These are phyloP conservation scores for Nomia melanderi DNA, from an alignment of 1,140 invertebrate species.

Conservation along the genomic window DNA sequence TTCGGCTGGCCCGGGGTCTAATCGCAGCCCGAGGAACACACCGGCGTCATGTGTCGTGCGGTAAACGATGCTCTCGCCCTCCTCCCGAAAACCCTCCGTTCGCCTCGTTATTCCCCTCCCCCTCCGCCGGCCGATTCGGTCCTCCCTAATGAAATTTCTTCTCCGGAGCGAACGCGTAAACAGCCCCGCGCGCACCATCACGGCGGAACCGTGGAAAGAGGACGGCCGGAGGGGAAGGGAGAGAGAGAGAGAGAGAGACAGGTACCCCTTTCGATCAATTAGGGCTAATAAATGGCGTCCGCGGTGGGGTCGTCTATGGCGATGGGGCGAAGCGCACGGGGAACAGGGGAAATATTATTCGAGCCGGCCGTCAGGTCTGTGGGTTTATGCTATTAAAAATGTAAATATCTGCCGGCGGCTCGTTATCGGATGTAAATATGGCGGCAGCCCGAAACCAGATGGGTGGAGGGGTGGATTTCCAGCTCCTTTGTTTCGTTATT, in stretches of 20 bases:
- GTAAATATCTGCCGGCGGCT: slow-evolving; percentile 80
- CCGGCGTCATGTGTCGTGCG: slow-evolving; percentile 65
- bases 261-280: slow-evolving; percentile 77
- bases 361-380: slow-evolving; percentile 66
- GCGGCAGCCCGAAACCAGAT: slow-evolving; percentile 60
- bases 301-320: slow-evolving; percentile 61
- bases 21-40: slow-evolving; percentile 52
- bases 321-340: slow-evolving; percentile 55
- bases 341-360: slow-evolving; percentile 65
- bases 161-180: slow-evolving; percentile 55
- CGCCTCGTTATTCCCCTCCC: neutral
- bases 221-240: neutral
- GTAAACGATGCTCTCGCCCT: slow-evolving; percentile 55
- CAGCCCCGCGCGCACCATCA: slow-evolving; percentile 30
- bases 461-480: slow-evolving; percentile 60
- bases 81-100: neutral
- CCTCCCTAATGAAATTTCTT: slow-evolving; percentile 69
- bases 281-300: slow-evolving; percentile 78
- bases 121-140: neutral
- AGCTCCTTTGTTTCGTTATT: slow-evolving; percentile 78
- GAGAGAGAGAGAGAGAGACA: neutral
- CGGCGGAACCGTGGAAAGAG: too few relatives aligned
- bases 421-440: slow-evolving; percentile 81
- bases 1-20: slow-evolving; percentile 19
- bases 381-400: slow-evolving; percentile 81